Percentiles rank a stretch among this genome's conserved stretches.
phyloP scores from a whole-genome alignment of 2,797 vertebrate species.

The Picus viridis region DNA sequence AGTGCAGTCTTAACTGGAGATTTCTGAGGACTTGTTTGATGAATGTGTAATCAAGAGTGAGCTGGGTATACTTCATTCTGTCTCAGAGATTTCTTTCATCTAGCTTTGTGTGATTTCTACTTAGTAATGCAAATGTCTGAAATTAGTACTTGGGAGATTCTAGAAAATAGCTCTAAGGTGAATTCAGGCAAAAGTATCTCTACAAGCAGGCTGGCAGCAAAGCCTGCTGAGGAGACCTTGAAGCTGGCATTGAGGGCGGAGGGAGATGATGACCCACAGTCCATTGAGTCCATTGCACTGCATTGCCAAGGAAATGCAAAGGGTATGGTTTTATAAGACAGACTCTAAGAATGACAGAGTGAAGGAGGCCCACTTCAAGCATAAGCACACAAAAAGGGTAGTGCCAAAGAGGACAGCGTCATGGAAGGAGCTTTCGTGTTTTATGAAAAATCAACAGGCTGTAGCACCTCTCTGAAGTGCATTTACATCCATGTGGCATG shows the following conservation, averaged over 20 bases:
- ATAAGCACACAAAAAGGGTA: neutral
- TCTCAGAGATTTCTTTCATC: slow-evolving; percentile 58
- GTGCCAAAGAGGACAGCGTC: neutral
- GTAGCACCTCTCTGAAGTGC: neutral
- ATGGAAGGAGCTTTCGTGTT: neutral
- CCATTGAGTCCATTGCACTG: neutral
- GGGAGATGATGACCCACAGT: neutral
- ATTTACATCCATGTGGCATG: neutral
- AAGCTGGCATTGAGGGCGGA: neutral
- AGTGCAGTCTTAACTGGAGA: slow-evolving; percentile 53
- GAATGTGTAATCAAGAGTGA: slow-evolving; percentile 63
- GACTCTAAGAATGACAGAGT: neutral
- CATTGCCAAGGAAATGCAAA: neutral
- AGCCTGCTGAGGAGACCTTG: neutral
- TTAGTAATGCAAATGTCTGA: slow-evolving; percentile 61
- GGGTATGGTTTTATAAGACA: neutral
- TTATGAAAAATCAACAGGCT: neutral
- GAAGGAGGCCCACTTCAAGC: neutral
- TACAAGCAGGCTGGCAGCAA: neutral
- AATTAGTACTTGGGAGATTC: slow-evolving; percentile 34
- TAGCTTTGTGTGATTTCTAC: slow-evolving; percentile 41
- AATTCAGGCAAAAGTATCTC: slow-evolving; percentile 8
- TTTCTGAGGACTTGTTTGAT: slow-evolving; percentile 50
- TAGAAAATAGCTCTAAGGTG: slow-evolving; percentile 4
- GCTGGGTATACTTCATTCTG: slow-evolving; percentile 41